Conservation (phyloP, 2,113 vertebrate species). For the Muntiacus reevesi region DNA sequence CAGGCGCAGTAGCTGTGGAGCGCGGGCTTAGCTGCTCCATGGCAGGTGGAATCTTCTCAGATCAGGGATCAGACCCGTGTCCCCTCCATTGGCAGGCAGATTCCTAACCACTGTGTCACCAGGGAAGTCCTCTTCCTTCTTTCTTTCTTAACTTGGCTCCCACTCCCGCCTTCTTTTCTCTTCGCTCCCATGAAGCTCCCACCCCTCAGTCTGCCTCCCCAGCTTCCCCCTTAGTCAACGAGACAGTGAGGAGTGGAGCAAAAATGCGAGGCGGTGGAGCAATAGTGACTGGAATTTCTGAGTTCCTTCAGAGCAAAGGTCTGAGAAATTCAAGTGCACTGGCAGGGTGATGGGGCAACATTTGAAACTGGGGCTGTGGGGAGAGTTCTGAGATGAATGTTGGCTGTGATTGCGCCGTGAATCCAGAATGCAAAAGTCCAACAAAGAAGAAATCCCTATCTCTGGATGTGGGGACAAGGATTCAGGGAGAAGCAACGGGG, state of each 20-base stretch:
- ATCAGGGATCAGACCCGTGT: not conserved
- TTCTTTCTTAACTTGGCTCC: not conserved
- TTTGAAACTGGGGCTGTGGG: not conserved
- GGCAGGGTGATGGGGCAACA: not conserved
- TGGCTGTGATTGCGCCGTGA: fast-evolving
- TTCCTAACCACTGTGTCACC: not conserved
- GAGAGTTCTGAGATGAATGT: not conserved
- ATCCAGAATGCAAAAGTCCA: not conserved
- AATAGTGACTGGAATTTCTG: not conserved
- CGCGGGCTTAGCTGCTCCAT: not conserved
- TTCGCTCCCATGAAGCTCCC: not conserved
- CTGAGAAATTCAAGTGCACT: not conserved
- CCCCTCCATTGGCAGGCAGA: not conserved
- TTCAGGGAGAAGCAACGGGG: not conserved
- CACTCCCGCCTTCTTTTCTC: not conserved
- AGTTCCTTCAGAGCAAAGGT: not conserved
- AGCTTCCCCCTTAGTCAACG: not conserved
- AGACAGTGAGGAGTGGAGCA: not conserved
- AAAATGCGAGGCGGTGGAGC: fast-evolving
- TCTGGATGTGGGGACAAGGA: not conserved
- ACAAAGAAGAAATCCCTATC: not conserved
- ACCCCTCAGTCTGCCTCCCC: fast-evolving
- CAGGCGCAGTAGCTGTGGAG: not conserved
- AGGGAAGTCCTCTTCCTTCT: not conserved
- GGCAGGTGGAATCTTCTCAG: not conserved